These are phyloP conservation scores for Rhea americana DNA, from an alignment of 2,113 vertebrate genomes.

Conservation along the genomic window DNA sequence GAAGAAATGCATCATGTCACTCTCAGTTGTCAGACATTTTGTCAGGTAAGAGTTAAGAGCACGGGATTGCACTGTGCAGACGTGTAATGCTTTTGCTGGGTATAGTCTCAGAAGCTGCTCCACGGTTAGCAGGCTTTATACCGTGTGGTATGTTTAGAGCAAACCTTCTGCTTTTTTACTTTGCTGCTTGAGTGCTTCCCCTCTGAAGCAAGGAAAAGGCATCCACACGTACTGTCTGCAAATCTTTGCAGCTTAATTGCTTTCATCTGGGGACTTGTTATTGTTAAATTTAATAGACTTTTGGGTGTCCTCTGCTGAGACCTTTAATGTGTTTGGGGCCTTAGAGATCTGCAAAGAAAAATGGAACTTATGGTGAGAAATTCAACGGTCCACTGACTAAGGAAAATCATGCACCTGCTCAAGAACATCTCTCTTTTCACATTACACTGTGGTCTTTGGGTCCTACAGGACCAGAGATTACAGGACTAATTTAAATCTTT, in stretches of 20 bases:
- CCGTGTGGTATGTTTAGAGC: not conserved
- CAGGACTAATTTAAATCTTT: not conserved
- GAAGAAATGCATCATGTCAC: not conserved
- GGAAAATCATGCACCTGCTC: conserved; percentile 40
- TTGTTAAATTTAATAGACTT: conserved; percentile 66
- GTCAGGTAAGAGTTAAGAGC: not conserved
- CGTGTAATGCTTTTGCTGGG: not conserved
- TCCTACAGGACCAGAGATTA: not conserved
- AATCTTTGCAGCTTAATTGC: conserved; percentile 61
- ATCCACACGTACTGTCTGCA: conserved; percentile 33
- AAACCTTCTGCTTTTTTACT: not conserved
- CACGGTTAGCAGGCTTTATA: not conserved
- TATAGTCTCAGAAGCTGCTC: not conserved
- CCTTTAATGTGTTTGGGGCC: conserved; percentile 32
- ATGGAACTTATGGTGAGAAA: conserved; percentile 29
- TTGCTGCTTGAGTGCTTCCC: not conserved
- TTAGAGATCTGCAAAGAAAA: conserved; percentile 52
- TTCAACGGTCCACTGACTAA: conserved; percentile 35
- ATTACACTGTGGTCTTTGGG: not conserved
- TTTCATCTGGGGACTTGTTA: conserved; percentile 64
- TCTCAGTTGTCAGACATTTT: not conserved
- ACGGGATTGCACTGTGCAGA: not conserved
- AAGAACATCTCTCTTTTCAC: conserved; percentile 24
- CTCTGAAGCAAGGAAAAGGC: conserved; percentile 6
- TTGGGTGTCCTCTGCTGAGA: conserved; percentile 58